Percentiles rank a stretch among this genome's conserved stretches.
Evolutionary conservation across 2,113 vertebrate genomes (phyloP).

Genomic region (Hippocampus comes): DNA sequence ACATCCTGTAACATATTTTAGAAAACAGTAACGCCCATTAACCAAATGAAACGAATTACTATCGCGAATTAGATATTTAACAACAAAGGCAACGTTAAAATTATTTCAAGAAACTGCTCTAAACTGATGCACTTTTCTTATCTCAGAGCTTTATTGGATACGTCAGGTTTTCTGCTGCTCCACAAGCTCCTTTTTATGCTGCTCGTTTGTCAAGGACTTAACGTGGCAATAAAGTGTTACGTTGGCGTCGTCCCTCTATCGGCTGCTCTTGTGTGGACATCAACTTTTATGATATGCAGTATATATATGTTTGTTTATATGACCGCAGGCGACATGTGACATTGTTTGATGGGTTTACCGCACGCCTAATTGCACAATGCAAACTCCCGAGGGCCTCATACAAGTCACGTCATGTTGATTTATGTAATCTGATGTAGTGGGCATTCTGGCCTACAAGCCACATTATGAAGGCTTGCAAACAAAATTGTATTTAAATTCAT

Average conservation of each 20-base stretch:
- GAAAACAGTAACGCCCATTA: not conserved
- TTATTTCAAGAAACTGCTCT: no score
- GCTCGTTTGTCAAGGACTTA: conserved; percentile 1
- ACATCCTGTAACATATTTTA: no score
- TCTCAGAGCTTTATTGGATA: not conserved
- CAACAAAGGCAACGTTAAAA: no score
- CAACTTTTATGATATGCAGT: not conserved
- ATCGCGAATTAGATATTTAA: no score
- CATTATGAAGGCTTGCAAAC: not conserved
- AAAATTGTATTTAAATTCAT: no score
- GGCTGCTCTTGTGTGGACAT: not conserved
- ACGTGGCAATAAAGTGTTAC: not conserved
- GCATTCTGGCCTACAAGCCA: not conserved
- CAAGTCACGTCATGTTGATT: not conserved
- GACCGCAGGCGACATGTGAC: not conserved
- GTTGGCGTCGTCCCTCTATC: not conserved
- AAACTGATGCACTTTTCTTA: not conserved
- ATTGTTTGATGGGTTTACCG: not conserved
- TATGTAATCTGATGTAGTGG: not conserved
- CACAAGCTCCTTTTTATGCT: not conserved
- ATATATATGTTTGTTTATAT: not conserved
- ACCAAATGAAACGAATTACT: not conserved
- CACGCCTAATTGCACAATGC: not conserved
- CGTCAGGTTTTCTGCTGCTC: not conserved
- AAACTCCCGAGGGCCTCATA: not conserved